Evolutionary conservation across 92 coral and sea anemone genomes (phyloP), one percentile per base, ranked within the genome.

Genomic region (Zoanthus sansibaricus): DNA sequence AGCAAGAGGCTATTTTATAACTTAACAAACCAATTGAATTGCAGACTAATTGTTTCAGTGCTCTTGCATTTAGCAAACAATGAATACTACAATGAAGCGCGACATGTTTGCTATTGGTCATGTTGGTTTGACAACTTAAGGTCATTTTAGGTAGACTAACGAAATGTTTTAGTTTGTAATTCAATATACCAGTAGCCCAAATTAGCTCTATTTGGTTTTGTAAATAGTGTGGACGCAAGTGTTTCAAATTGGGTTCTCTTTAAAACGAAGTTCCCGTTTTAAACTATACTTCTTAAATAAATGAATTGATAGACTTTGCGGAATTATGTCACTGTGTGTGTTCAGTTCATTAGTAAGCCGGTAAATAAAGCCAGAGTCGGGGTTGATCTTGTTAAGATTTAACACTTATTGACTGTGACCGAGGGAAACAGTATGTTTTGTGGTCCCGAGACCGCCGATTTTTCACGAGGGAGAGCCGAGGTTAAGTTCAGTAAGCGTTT

Each of bases 221-320:
- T 79, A 79, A 62, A 79, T 79, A 79, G 72, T 79, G 84, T 79
- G 72, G 64, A 79, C 72, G 51, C 18, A 58, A 61, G 18, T 37
- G 72, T 75, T 58, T 78, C 71, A 33, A 78, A 45, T 79, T 79
- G n/a, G 72, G 74, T 62, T 79, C 47, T 79, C 64, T 79, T 18
- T 42, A 79, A 52, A 64, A 1, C 12, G 33, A 78, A 78, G 70
- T 61, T 61, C 73, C 84, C 55, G 68, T 62, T 59, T 62, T 62
- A 44, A 79, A 11, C 32, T 14, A 32, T 42, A 21, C 84, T 25
- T 64, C 58, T 79, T 62, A 20, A 48, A 37, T 37, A 37, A 37
- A 37, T 44, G 46, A 44, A 42, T 62, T 5, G 14, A 9, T 59
- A 25, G 17, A 33, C 14, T n/a, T 45, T 79, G 84, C 18, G 72